Conservation (phyloP, 2,113 vertebrate genomes). For the Eurystomus gularis region DNA sequence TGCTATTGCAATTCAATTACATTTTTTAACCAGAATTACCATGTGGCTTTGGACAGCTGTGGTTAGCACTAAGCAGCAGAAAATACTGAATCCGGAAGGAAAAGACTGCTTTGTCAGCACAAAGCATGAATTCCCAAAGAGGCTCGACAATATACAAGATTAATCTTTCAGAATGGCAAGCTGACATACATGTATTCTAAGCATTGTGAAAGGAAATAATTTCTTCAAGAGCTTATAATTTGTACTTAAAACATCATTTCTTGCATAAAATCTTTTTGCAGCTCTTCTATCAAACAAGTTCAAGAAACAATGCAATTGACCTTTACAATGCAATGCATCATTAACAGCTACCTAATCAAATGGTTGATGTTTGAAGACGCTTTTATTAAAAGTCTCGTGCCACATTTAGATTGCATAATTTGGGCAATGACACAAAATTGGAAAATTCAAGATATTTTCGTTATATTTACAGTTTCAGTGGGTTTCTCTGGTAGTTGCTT, state of each 20-base stretch:
- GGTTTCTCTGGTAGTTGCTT: neutral
- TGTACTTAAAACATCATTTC: neutral
- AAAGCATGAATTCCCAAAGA: conserved; percentile 39
- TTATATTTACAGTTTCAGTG: neutral
- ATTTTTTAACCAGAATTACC: neutral
- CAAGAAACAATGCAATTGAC: neutral
- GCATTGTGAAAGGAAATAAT: neutral
- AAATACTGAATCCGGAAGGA: conserved; percentile 55
- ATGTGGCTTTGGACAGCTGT: neutral
- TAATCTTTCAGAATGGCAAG: conserved; percentile 51
- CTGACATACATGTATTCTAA: neutral
- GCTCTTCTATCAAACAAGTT: neutral
- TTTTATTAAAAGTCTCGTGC: neutral
- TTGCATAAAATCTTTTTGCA: neutral
- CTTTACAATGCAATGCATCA: neutral
- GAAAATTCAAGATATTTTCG: conserved; percentile 31
- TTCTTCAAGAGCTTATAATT: neutral
- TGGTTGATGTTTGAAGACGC: neutral
- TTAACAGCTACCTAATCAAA: neutral
- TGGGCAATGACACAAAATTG: conserved; percentile 1
- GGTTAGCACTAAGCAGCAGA: conserved; percentile 1
- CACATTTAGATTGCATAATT: conserved; percentile 28
- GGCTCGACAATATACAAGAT: conserved; percentile 1
- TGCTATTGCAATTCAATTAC: neutral
- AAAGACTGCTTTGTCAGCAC: conserved; percentile 56